Evolutionary conservation across 2,888 invertebrate genomes (phyloP).

Genomic region (Dascillus cervinus): DNA sequence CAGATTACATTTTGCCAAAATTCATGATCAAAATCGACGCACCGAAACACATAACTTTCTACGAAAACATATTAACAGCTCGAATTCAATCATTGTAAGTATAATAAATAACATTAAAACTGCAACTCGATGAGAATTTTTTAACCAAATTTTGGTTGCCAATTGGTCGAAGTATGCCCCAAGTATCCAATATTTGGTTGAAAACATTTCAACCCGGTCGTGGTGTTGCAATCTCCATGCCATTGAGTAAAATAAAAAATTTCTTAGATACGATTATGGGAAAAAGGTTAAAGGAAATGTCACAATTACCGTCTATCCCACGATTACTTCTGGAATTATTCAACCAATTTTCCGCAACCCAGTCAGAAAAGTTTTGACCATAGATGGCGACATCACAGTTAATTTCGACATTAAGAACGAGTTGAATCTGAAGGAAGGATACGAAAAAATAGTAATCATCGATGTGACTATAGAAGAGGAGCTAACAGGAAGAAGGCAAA

Average conservation of each 20-base stretch:
- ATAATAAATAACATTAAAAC: conserved; percentile 1
- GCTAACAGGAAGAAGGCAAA: conserved; percentile 76
- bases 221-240: too few species aligned
- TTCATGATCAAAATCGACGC: conserved; percentile 82
- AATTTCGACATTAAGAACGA: conserved; percentile 71
- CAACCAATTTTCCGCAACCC: conserved; percentile 69
- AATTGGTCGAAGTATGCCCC: too few species aligned
- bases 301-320: conserved; percentile 76
- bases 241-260: background rate
- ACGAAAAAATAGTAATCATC: conserved; percentile 71
- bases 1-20: conserved; percentile 88
- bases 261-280: conserved; percentile 70
- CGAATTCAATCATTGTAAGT: conserved; percentile 76
- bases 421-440: conserved; percentile 70
- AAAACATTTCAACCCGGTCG: too few species aligned
- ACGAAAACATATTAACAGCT: conserved; percentile 68
- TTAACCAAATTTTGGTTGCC: too few species aligned
- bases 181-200: too few species aligned
- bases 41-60: conserved; percentile 73
- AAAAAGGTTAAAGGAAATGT: conserved; percentile 81
- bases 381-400: conserved; percentile 56
- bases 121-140: too few species aligned
- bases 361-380: conserved; percentile 61
- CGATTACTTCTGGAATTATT: conserved; percentile 68
- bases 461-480: conserved; percentile 88